A percentile compares a stretch with the other conserved stretches of the same genome.
Evolutionary conservation across 2,113 vertebrate species (phyloP).

Genomic region (Egretta garzetta): DNA sequence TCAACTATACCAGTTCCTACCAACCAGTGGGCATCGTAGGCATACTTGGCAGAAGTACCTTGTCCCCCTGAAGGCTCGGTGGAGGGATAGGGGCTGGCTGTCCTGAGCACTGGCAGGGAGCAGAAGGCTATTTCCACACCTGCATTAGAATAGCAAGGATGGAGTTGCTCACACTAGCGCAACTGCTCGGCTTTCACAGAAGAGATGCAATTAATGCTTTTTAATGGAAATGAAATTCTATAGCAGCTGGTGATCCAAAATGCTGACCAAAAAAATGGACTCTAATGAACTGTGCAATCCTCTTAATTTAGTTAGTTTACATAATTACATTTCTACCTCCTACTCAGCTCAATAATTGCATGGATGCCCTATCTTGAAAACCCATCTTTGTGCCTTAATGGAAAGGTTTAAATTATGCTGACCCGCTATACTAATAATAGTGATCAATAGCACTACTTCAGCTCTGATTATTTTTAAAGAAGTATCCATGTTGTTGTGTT

Average conservation of each 20-base stretch:
- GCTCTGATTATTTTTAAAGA: background rate
- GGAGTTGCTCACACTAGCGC: background rate
- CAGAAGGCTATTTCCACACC: background rate
- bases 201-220: conserved; percentile 44
- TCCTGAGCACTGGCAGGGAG: background rate
- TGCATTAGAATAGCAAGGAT: background rate
- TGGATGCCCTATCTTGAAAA: conserved; percentile 22
- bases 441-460: conserved; percentile 25
- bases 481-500: background rate
- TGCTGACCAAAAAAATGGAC: conserved; percentile 55
- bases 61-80: accelerated
- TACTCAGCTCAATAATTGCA: conserved; percentile 62
- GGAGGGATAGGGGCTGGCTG: background rate
- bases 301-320: conserved; percentile 69
- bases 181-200: background rate
- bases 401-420: conserved; percentile 43
- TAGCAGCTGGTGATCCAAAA: conserved; percentile 65
- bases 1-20: background rate
- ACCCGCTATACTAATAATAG: conserved; percentile 12
- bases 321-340: conserved; percentile 72
- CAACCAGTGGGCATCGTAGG: background rate
- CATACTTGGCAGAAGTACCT: background rate
- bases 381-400: conserved; percentile 29
- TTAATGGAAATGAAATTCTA: conserved; percentile 53
- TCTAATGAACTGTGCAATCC: conserved; percentile 66